These are phyloP conservation scores for Drosophila recens DNA, from an alignment of 2,888 invertebrate genomes.

Conservation along the genomic window DNA sequence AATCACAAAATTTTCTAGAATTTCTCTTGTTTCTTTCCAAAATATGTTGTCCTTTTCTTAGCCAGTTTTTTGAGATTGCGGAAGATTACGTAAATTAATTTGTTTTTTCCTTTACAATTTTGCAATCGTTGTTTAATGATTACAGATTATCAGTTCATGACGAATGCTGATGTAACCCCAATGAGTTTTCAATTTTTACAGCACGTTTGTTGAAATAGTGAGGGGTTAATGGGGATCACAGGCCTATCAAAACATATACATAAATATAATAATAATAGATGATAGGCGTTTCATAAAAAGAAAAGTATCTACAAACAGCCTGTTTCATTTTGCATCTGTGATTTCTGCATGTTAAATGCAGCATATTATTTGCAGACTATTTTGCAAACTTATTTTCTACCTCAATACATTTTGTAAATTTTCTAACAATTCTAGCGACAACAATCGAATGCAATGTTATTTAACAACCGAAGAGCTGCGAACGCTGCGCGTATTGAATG, in stretches of 20 bases:
- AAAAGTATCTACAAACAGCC: no score
- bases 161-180: conserved; percentile 10
- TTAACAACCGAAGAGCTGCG: conserved; percentile 61
- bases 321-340: no score
- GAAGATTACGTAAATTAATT: no score
- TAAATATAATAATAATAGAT: neutral
- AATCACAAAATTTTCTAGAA: neutral
- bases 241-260: neutral
- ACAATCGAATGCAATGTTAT: conserved; percentile 42
- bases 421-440: conserved; percentile 50
- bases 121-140: conserved; percentile 6
- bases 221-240: no score
- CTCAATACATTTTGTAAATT: conserved; percentile 1
- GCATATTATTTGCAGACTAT: neutral
- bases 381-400: neutral
- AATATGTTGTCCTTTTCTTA: conserved; percentile 36
- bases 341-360: no score
- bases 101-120: neutral
- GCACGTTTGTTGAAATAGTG: neutral
- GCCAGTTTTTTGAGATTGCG: conserved; percentile 36
- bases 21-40: conserved; percentile 5
- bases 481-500: conserved; percentile 62
- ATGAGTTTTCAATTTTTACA: conserved; percentile 3
- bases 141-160: conserved; percentile 8
- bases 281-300: neutral